Base-by-base conservation (phyloP, 2,113 vertebrate genomes). In the Rhagologus leucostigma region DNA sequence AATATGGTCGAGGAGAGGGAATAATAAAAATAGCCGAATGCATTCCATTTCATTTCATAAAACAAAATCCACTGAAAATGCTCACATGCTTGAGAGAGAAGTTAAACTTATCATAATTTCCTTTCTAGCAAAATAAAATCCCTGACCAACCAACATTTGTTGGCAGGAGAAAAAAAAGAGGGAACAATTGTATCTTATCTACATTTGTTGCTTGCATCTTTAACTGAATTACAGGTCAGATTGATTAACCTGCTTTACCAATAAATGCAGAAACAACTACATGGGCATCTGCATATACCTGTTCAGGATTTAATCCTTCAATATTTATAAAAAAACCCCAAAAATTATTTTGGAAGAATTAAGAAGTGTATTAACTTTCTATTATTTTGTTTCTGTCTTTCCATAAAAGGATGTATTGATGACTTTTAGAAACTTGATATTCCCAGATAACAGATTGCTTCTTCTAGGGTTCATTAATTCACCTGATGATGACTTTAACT, bases 11-110 rank as follows among this genome's bases (percentile, higher is more conserved):
- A 91, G 21, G 15, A 87, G 37, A 60, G 5, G 26, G 22, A 91
- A 79, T 81, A 89, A 90, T 78, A 88, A 85, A 96, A 93, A 75
- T 16, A 94, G 35, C 26, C 68, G 33, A 94, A 82, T 73, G 24
- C 17, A 50, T 87, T 84, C 26, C 39, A 24, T 65, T 89, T 65
- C 20, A 21, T 83, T 92, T 93, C 44, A 77, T 50, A 65, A 91
- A 96, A 42, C 20, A 70, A 79, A 94, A 84, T 39, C 37, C 47
- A 56, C 30, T 75, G 49, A 56, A 96, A 93, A 92, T 35, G 13
- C 9, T 86, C 81, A 64, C 2, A 35, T 55, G 26, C 30, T 93
- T 90, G 64, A 90, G 90, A 26, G 37, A 85, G 47, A 87, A 92
- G 83, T 35, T 68, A 60, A 92, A 88, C 22, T 55, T 89, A 84